These are phyloP conservation scores for Orbicella faveolata DNA, from an alignment of 64 coral and sea anemone species.

Conservation along the genomic window DNA sequence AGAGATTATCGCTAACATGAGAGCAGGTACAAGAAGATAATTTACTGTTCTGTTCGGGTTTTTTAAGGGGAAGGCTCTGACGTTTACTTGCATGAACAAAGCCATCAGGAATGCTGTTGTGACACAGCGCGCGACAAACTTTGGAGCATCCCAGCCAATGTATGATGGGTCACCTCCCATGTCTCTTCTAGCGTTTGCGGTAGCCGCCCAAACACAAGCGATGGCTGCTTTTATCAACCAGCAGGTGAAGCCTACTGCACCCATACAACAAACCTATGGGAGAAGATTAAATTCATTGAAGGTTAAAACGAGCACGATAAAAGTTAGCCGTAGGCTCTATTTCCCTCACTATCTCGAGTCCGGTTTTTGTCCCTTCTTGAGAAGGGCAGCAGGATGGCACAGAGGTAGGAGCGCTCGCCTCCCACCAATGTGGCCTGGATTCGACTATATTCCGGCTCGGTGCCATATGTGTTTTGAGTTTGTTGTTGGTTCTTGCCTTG, in stretches of 20 bases:
- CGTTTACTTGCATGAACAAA: constrained; percentile 59
- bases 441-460: too few relatives aligned
- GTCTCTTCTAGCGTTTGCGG: neutral
- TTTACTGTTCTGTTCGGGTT: constrained; percentile 41
- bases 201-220: constrained; percentile 14
- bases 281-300: neutral
- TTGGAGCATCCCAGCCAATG: constrained; percentile 47
- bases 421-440: too few relatives aligned
- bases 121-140: constrained; percentile 35
- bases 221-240: constrained; percentile 54
- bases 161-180: neutral
- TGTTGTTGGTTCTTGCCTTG: too few relatives aligned
- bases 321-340: too few relatives aligned
- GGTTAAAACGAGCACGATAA: too few relatives aligned
- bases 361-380: too few relatives aligned
- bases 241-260: constrained; percentile 56
- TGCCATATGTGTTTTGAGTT: too few relatives aligned
- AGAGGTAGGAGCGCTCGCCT: too few relatives aligned
- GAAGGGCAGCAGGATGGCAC: too few relatives aligned
- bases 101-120: constrained; percentile 55
- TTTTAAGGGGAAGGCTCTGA: neutral
- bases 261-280: constrained; percentile 63
- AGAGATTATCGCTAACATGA: constrained; percentile 61
- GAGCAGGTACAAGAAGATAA: constrained; percentile 23
- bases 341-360: too few relatives aligned